phyloP scores from a whole-genome alignment of 2,113 vertebrate genomes.

The Romanogobio albipinnatus region DNA sequence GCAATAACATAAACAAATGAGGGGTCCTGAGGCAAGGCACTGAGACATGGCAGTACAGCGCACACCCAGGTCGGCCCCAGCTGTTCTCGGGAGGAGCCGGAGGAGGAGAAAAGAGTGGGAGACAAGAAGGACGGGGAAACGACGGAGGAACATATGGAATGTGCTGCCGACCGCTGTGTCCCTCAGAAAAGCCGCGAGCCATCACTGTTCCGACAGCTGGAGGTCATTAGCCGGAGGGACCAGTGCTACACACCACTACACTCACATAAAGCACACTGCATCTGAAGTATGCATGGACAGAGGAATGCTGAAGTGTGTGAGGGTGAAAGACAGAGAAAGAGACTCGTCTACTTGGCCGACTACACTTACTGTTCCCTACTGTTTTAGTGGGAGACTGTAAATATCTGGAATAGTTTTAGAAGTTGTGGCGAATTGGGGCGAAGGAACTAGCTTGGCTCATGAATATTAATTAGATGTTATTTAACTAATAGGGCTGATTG shows the following conservation, averaged over 20 bases:
- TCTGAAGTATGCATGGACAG: conserved; percentile 17
- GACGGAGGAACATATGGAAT: conserved; percentile 40
- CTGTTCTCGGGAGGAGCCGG: conserved; percentile 41
- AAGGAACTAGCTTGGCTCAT: not conserved
- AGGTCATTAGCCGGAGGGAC: conserved; percentile 58
- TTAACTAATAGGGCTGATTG: not conserved
- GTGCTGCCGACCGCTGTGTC: conserved; percentile 42
- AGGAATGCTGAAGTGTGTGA: not conserved
- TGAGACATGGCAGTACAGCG: conserved; percentile 39
- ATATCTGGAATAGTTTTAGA: conserved; percentile 5
- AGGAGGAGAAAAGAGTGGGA: conserved; percentile 29
- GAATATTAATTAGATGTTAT: not conserved
- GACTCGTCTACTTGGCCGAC: not conserved
- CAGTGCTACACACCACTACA: conserved; percentile 44
- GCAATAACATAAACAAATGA: conserved; percentile 49
- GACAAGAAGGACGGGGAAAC: conserved; percentile 13
- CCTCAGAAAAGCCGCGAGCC: conserved; percentile 44
- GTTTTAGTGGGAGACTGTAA: not conserved
- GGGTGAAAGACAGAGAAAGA: not conserved
- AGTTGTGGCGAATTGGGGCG: not conserved
- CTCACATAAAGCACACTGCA: conserved; percentile 21
- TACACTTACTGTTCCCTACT: not conserved
- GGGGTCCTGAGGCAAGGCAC: conserved; percentile 45
- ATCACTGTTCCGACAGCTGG: conserved; percentile 59
- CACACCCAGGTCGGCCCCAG: conserved; percentile 48